These are phyloP conservation scores for Calidris pygmaea DNA, from an alignment of 2,113 vertebrate species.

Conservation along the genomic window DNA sequence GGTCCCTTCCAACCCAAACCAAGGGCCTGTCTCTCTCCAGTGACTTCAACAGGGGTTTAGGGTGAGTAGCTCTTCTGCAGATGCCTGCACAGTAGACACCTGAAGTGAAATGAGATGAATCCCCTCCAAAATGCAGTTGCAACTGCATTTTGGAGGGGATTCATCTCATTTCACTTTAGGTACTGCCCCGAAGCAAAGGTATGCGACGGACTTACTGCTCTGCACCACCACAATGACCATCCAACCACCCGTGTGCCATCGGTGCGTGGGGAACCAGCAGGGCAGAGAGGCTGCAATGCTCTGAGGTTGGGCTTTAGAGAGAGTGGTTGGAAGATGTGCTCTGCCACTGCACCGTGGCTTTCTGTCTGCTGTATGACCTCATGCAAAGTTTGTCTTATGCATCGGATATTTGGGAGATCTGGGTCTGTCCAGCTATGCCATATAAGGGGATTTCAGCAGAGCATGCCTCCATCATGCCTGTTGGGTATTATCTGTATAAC, in stretches of 20 bases:
- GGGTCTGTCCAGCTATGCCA: not conserved
- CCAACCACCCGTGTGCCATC: accelerated
- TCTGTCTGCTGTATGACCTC: not conserved
- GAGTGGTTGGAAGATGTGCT: not conserved
- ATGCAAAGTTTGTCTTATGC: not conserved
- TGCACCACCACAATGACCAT: not conserved
- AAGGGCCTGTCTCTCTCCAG: not conserved
- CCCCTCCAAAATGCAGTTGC: not conserved
- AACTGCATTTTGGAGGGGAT: not conserved
- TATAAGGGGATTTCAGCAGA: constrained; percentile 46
- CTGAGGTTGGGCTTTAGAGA: not conserved
- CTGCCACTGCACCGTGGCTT: not conserved
- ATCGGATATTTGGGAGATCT: constrained; percentile 18
- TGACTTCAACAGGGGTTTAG: not conserved
- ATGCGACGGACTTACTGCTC: accelerated
- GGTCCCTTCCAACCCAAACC: no score
- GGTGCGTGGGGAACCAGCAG: accelerated
- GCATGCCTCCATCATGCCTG: not conserved
- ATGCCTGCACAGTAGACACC: not conserved
- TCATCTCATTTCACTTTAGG: not conserved
- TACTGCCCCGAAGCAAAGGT: accelerated
- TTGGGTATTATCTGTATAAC: constrained; percentile 53
- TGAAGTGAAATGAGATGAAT: not conserved
- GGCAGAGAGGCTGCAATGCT: not conserved
- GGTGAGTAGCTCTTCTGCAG: not conserved